Conservation (phyloP, 1,140 invertebrate species). For the Bombus impatiens region DNA sequence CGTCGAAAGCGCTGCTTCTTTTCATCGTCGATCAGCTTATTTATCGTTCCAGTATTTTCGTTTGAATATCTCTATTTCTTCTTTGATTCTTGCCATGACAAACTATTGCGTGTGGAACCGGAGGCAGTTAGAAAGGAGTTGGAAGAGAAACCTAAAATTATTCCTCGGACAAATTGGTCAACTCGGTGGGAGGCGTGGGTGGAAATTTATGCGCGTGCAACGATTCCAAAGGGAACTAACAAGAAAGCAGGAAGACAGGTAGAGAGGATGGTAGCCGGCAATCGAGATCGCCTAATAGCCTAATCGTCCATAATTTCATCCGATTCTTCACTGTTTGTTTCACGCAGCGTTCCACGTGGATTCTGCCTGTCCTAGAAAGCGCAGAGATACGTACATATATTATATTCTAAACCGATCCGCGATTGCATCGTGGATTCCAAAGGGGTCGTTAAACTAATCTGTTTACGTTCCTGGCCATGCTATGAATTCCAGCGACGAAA, state of each 20-base stretch:
- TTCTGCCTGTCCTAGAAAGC: neutral
- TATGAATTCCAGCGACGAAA: neutral
- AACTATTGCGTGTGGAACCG: no score
- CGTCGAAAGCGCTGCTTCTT: slow-evolving; percentile 2
- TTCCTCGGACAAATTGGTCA: slow-evolving; percentile 4
- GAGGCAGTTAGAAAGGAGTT: neutral
- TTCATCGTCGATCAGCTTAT: slow-evolving; percentile 14
- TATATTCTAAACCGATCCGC: neutral
- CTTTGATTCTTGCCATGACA: neutral
- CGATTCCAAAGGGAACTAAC: slow-evolving; percentile 25
- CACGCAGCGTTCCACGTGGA: neutral
- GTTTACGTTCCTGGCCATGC: slow-evolving; percentile 18
- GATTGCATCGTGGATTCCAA: neutral
- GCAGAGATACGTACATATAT: neutral
- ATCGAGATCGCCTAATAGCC: slow-evolving; percentile 27
- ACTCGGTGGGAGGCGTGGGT: neutral
- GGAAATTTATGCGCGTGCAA: neutral
- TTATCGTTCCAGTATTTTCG: slow-evolving; percentile 24
- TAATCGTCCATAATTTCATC: slow-evolving; percentile 41
- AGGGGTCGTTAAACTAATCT: slow-evolving; percentile 38
- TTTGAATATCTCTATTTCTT: neutral
- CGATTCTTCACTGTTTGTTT: no score
- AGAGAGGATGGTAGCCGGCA: no score
- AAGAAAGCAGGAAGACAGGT: slow-evolving; percentile 18
- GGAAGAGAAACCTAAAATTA: slow-evolving; percentile 11